Percentiles rank a stretch among this genome's conserved stretches.
These are phyloP conservation scores for Apodemia hepburni DNA, from an alignment of 2,888 invertebrate genomes.

Conservation along the genomic window DNA sequence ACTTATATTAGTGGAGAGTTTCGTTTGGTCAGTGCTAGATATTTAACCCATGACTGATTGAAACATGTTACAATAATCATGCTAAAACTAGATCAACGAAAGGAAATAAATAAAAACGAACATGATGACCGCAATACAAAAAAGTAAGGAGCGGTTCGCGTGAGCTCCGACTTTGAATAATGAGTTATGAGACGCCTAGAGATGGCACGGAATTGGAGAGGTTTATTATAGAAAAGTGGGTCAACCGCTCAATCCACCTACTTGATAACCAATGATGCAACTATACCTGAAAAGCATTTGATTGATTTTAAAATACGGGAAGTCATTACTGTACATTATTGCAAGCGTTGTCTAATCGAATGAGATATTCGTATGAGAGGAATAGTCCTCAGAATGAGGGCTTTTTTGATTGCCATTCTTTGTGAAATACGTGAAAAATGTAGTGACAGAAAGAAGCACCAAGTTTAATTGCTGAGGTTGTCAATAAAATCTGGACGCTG, in stretches of 20 bases:
- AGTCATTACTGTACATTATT: constrained; percentile 40
- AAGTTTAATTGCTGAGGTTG: too few species aligned
- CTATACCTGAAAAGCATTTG: constrained; percentile 43
- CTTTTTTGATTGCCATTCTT: not conserved
- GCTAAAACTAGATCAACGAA: constrained; percentile 26
- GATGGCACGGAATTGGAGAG: constrained; percentile 60
- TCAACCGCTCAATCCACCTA: constrained; percentile 51
- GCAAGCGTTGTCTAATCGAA: constrained; percentile 27
- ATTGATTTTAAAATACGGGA: constrained; percentile 57
- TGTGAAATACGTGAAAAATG: not conserved
- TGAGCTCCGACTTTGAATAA: constrained; percentile 65
- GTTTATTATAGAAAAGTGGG: constrained; percentile 61
- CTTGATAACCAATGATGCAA: constrained; percentile 48
- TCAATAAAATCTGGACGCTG: too few species aligned
- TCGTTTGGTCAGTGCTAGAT: not conserved
- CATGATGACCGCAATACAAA: constrained; percentile 29
- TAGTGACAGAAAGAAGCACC: too few species aligned
- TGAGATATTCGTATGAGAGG: constrained; percentile 25
- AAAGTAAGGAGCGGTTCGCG: constrained; percentile 56
- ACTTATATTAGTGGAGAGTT: not conserved
- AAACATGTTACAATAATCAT: not conserved
- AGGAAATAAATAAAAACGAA: constrained; percentile 29
- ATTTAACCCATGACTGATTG: constrained; percentile 1
- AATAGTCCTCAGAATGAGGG: constrained; percentile 2
- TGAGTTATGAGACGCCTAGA: constrained; percentile 61